Percentiles rank a stretch among this genome's conserved stretches.
These are phyloP conservation scores for Margarornis squamiger DNA, from an alignment of 2,797 vertebrate genomes.

Conservation along the genomic window DNA sequence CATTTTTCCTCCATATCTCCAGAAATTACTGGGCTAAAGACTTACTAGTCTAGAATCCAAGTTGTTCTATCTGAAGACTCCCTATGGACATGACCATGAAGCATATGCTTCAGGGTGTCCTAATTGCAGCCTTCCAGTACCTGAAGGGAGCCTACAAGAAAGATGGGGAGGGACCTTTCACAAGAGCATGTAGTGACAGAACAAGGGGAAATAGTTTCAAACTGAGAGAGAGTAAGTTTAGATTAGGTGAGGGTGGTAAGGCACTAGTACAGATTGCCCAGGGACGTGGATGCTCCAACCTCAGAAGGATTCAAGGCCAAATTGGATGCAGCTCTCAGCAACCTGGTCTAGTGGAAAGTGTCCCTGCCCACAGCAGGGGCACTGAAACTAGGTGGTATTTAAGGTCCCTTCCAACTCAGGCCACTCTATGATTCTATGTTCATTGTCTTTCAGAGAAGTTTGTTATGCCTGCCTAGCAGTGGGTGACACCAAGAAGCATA, in stretches of 20 bases:
- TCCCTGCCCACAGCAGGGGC: not conserved
- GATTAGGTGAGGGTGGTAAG: not conserved
- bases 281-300: not conserved
- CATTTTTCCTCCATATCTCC: not conserved
- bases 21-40: not conserved
- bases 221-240: not conserved
- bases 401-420: not conserved
- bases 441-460: not conserved
- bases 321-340: not conserved
- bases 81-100: accelerated
- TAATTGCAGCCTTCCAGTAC: not conserved
- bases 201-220: not conserved
- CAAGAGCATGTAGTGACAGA: not conserved
- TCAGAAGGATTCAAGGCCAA: not conserved
- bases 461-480: not conserved
- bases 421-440: not conserved
- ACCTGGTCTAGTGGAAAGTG: not conserved
- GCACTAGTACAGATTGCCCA: not conserved
- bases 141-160: not conserved
- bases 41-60: not conserved
- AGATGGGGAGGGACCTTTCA: not conserved
- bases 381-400: not conserved
- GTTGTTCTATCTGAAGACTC: not conserved
- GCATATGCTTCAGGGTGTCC: not conserved
- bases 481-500: not conserved